These are phyloP conservation scores for Hylaeus anthracinus DNA, from an alignment of 1,140 invertebrate genomes.

Conservation along the genomic window DNA sequence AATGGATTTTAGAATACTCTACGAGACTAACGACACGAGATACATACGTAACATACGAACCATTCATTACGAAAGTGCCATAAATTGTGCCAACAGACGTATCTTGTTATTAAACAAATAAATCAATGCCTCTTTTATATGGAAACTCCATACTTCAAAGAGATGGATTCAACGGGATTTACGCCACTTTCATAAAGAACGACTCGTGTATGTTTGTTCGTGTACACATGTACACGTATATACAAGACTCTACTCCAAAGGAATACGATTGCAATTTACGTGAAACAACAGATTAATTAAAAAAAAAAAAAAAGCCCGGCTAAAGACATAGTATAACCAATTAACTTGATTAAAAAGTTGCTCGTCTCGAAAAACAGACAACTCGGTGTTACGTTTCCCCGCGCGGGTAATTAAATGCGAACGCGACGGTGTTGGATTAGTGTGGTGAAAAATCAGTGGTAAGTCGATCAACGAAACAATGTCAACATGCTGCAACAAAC, in stretches of 20 bases:
- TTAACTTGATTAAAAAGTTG: conserved; percentile 31
- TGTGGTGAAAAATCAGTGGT: conserved; percentile 49
- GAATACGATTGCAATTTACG: conserved; percentile 27
- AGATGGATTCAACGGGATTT: no score
- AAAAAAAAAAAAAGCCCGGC: no score
- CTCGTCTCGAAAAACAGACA: conserved; percentile 6
- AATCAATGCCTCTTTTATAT: no score
- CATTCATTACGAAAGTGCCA: no score
- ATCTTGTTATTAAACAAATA: no score
- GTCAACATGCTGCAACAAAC: conserved; percentile 73
- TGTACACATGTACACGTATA: background rate
- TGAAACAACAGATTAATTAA: conserved; percentile 8
- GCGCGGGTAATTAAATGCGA: conserved; percentile 30
- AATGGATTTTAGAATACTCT: conserved; percentile 1
- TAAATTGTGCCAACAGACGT: no score
- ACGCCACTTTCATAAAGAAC: no score
- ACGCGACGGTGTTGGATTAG: conserved; percentile 50
- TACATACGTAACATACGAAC: conserved; percentile 1
- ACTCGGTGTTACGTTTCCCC: conserved; percentile 22
- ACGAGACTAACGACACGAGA: conserved; percentile 21
- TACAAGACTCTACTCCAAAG: conserved; percentile 28
- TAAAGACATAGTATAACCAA: conserved; percentile 17
- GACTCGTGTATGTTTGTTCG: background rate
- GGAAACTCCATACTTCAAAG: no score
- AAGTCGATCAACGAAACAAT: conserved; percentile 65